Base-by-base conservation (phyloP, 1,140 invertebrate genomes). In the Rhopalosiphum maidis region DNA sequence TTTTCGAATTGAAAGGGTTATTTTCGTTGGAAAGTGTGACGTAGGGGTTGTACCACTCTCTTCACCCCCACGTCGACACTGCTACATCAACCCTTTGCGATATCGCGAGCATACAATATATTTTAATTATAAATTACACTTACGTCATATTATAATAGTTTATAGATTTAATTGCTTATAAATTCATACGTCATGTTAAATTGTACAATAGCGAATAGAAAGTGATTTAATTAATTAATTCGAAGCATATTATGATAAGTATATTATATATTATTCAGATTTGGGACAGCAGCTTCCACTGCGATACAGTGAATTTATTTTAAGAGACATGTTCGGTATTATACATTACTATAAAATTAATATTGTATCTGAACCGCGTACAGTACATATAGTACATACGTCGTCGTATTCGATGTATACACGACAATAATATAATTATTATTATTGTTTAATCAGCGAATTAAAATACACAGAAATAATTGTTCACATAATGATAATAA, bases 61-160 rank as follows among this genome's bases (percentile, higher is more conserved):
- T 77, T 77, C 60, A 18, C 30, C 60, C 60, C 60, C 30, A 7
- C 2, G 18, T 18, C 60, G 11, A 6, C n/a, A 77, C 60, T 1
- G 30, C 30, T n/a, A 35, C 60, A 18, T 21, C 60, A 77, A 77
- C 60, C 60, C 60, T 77, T 77, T 77, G 30, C 30, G n/a, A 77
- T 77, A 77, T 77, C 30, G 30, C 60, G 4, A 3, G 11, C 60
- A 18, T 77, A 77, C 60, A 77, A 77, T 77, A 77, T 77, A 77
- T 77, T 77, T 77, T 77, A 77, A 77, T 77, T 77, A 77, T 77
- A 77, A 77, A 77, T 77, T 77, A 77, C 60, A 77, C 60, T 77
- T 77, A 77, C 60, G 60, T 77, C 60, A 77, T 77, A 77, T 77
- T 77, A 77, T n/a, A 77, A 77, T n/a, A 77, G 60, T 77, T 77